Evolutionary conservation across 37 sponge, comb jelly and placozoan species (phyloP), one percentile per base, ranked within the genome.

Genomic region (Mnemiopsis leidyi): DNA sequence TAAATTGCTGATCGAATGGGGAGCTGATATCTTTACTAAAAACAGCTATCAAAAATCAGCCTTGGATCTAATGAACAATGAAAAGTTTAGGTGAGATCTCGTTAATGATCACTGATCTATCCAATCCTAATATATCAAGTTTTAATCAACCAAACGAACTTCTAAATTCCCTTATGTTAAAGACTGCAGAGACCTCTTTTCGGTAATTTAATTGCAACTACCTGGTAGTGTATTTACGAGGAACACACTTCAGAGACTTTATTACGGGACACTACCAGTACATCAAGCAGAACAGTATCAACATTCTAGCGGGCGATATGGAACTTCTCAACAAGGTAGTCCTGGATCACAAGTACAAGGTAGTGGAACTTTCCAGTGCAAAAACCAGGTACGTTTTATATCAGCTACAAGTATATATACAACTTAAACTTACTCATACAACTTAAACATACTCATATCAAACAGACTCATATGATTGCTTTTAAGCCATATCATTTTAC

Each of bases 311-410:
- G 24, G 90, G 90, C 61, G 90, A 85, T 37, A 85, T 85, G 90
- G 90, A 85, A 7, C 48, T 40, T 0, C 90, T 85, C 29, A 85
- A 85, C 90, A 85, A 85, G 26, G 40, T 85, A 9, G 90, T 85
- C 25, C 90, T 85, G 48, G 90, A 85, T 21, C 90, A 85, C 90
- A 85, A 85, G 48, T 85, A 85, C 90, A 85, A 85, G n/a, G 90
- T 38, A 7, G 36, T 36, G 29, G 90, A 85, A 37, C 36, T 85
- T 1, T 85, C 90, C 61, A 85, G 38, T 33, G 23, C 90, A 29
- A 38, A 40, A 40, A 28, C 90, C 3, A 36, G 90, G 75, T 71
- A 18, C 5, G 30, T 28, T 29, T n/a, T 71, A n/a, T n/a, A n/a
- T n/a, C n/a, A n/a, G n/a, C n/a, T n/a, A n/a, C n/a, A n/a, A n/a